These are phyloP conservation scores for Exaiptasia diaphana DNA, from an alignment of 64 coral and sea anemone species.

Conservation along the genomic window DNA sequence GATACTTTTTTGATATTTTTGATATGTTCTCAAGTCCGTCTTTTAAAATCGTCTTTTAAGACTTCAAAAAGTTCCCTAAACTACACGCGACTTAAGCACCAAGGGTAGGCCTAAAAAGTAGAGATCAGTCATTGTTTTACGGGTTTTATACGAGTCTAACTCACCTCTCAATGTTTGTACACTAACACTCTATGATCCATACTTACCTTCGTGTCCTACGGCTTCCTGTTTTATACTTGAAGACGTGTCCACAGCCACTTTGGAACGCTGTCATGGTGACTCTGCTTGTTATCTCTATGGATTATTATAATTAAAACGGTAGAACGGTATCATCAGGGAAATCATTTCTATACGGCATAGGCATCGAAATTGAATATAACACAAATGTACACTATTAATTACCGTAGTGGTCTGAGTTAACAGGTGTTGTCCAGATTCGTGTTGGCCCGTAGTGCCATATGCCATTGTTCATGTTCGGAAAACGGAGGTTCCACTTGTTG, in stretches of 20 bases:
- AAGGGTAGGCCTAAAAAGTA: no score
- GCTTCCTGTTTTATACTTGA: conserved; percentile 18
- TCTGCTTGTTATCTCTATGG: background rate
- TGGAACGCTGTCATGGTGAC: background rate
- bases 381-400: background rate
- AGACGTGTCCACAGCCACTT: background rate
- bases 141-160: no score
- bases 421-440: conserved; percentile 5
- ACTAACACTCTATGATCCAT: no score
- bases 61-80: no score
- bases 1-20: no score
- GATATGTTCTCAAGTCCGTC: no score
- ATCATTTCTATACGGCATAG: background rate
- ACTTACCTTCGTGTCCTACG: background rate
- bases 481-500: no score
- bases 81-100: no score
- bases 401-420: conserved; percentile 10
- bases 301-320: background rate
- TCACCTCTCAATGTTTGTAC: no score
- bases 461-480: no score
- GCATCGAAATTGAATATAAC: background rate
- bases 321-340: background rate
- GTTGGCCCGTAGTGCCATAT: conserved; percentile 8
- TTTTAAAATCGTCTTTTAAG: no score
- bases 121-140: no score